These are phyloP conservation scores for Sebastes nivosus DNA, from an alignment of 2,797 vertebrate genomes.

Conservation along the genomic window DNA sequence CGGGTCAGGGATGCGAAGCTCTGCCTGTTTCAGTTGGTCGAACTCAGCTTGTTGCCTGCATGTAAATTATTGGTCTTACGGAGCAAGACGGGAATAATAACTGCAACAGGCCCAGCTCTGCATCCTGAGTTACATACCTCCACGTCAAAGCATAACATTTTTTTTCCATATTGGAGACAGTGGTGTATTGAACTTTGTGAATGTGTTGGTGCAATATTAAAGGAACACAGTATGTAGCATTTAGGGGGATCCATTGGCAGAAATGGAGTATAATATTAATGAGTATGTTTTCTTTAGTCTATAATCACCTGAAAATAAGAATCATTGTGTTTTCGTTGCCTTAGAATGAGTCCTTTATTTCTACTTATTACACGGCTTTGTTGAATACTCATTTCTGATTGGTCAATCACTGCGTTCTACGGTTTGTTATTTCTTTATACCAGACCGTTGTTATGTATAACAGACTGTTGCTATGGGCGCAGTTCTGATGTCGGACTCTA, in stretches of 20 bases:
- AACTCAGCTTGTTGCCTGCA: slow-evolving; percentile 45
- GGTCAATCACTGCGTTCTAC: too few species aligned
- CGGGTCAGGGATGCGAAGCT: slow-evolving; percentile 43
- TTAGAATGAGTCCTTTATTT: background rate
- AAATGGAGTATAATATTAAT: background rate
- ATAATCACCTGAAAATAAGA: background rate
- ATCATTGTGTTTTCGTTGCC: background rate
- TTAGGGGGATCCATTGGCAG: background rate
- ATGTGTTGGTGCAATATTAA: background rate
- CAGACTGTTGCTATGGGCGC: too few species aligned
- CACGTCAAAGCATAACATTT: background rate
- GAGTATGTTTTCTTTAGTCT: background rate
- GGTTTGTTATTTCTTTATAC: too few species aligned
- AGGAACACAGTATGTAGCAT: background rate
- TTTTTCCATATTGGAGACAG: background rate
- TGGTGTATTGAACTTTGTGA: background rate
- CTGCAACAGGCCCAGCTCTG: slow-evolving; percentile 9
- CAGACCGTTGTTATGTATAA: too few species aligned
- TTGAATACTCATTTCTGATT: too few species aligned
- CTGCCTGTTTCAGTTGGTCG: slow-evolving; percentile 34
- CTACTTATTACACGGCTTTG: background rate
- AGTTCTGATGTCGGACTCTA: too few species aligned
- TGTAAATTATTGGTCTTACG: slow-evolving; percentile 42
- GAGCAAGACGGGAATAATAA: slow-evolving; percentile 29
- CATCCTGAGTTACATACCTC: background rate